Percentiles rank a stretch among this genome's conserved stretches.
Conservation (phyloP, 2,888 invertebrate genomes). For the Noctua pronuba region DNA sequence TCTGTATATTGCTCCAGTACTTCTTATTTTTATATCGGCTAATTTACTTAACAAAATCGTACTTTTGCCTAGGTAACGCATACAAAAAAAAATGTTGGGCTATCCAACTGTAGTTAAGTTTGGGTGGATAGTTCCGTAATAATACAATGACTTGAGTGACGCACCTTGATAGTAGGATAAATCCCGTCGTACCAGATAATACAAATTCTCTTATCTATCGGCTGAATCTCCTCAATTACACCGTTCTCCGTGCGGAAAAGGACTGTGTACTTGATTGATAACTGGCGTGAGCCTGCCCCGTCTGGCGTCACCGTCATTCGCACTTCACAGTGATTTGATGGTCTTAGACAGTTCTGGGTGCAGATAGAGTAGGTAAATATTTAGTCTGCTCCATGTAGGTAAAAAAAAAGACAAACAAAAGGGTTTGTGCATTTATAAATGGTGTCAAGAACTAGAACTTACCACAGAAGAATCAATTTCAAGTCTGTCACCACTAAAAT, state of each 20-base stretch:
- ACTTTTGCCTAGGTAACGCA: neutral
- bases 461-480: slow-evolving; percentile 82
- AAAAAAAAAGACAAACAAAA: neutral
- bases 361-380: slow-evolving; percentile 6
- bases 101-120: neutral
- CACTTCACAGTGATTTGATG: slow-evolving; percentile 81
- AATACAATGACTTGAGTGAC: neutral
- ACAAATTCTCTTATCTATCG: slow-evolving; percentile 80
- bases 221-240: slow-evolving; percentile 84
- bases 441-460: slow-evolving; percentile 59
- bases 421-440: neutral
- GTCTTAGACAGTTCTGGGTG: slow-evolving; percentile 83
- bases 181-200: slow-evolving; percentile 87
- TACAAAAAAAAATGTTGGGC: neutral
- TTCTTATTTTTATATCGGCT: neutral
- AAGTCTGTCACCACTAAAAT: slow-evolving; percentile 79
- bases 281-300: slow-evolving; percentile 83
- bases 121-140: neutral
- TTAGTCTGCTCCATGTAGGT: neutral
- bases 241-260: slow-evolving; percentile 82
- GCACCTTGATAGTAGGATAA: slow-evolving; percentile 86
- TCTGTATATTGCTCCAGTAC: neutral
- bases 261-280: slow-evolving; percentile 82
- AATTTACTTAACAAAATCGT: neutral
- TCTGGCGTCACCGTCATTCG: slow-evolving; percentile 79